Evolutionary conservation across 2,797 vertebrate species (phyloP), one percentile per base, ranked within the genome.

Genomic region (Megalops cyprinoides): DNA sequence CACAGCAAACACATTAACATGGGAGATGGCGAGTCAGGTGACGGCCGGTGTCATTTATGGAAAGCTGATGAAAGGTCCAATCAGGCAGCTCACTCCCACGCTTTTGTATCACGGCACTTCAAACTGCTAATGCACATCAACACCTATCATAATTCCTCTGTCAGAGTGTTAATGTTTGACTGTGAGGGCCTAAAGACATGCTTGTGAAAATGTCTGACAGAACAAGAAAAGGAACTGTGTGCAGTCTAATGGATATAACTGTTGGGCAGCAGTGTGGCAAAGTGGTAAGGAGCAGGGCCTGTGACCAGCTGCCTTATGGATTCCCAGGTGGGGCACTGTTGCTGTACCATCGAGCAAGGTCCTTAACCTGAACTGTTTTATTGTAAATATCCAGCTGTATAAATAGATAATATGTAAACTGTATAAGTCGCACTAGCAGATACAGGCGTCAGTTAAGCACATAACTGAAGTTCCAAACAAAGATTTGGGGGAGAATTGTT

Each of bases 21-120:
- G 39, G 48, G 73, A 48, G 73, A 44, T n/a, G 71, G n/a, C 46
- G 23, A 74, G 44, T 48, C n/a, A 74, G 49, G 73, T 48, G 44
- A 28, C 14, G 7, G n/a, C 23, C 10, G 25, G 49, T 25, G 12
- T 25, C 39, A 20, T 49, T 48, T 49, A 28, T 49, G 25, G 73
- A 28, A 25, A 28, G 23, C 44, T n/a, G 74, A 49, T 31, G 28
- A 75, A 31, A 75, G 48, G n/a, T 12, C 28, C n/a, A 48, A 44
- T 75, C 25, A 31, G 28, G 51, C 49, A 42, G 74, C n/a, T 75
- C 46, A 14, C 5, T 6, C 55, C 25, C 51, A 10, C 60, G 12
- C 3, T 39, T 20, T 39, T 23, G 18, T 23, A 42, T 8, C 39
- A n/a, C 37, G 20, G 69, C 18, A 15, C 42, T 73, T 73, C 10